Evolutionary conservation across 2,888 invertebrate species (phyloP).

Genomic region (Drosophila imparisetae): DNA sequence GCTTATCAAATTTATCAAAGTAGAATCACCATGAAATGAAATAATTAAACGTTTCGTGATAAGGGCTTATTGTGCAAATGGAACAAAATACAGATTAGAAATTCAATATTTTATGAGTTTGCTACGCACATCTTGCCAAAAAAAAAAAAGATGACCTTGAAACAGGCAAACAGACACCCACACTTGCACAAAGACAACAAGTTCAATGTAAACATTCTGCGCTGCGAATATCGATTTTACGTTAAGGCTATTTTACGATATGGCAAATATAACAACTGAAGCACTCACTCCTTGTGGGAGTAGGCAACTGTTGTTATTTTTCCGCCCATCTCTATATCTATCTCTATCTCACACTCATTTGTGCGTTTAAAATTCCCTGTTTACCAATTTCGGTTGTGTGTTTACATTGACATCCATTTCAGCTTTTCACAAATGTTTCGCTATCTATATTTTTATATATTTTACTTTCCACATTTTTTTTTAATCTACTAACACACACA

Average conservation of each 20-base stretch:
- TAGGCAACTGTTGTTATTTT: neutral
- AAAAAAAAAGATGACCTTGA: slow-evolving; percentile 30
- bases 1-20: slow-evolving; percentile 7
- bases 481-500: slow-evolving; percentile 21
- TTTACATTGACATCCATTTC: slow-evolving; percentile 41
- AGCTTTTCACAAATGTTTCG: slow-evolving; percentile 31
- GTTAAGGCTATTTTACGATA: slow-evolving; percentile 2
- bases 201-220: slow-evolving; percentile 7
- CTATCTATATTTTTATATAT: slow-evolving; percentile 7
- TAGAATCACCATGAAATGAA: slow-evolving; percentile 28
- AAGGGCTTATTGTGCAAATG: too few relatives aligned
- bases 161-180: neutral
- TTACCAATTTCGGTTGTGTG: slow-evolving; percentile 22
- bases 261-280: neutral
- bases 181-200: neutral
- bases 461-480: slow-evolving; percentile 9
- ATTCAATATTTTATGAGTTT: neutral
- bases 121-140: neutral
- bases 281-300: slow-evolving; percentile 10
- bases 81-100: slow-evolving; percentile 10
- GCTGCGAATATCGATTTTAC: slow-evolving; percentile 40
- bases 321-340: neutral
- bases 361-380: slow-evolving; percentile 6
- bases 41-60: neutral
- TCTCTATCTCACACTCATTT: slow-evolving; percentile 2